Evolutionary conservation across 2,888 invertebrate genomes (phyloP), one percentile per base, ranked within the genome.

Genomic region (Agrypnus murinus): DNA sequence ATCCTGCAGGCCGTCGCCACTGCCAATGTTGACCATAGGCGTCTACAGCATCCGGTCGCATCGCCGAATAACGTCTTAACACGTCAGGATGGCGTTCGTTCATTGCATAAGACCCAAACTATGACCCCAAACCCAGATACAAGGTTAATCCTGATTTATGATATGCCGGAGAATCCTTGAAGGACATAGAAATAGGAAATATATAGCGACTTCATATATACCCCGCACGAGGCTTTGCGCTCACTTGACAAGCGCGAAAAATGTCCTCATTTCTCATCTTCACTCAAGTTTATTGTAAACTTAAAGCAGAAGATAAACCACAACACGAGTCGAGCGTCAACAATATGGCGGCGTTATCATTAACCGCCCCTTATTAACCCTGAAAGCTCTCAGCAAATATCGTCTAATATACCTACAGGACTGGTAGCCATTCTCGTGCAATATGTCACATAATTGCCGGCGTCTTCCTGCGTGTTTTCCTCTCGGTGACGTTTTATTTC

Each of bases 81-180:
- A 74, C 72, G 75, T 75, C 68, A 71, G 60, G 48, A 66, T 60
- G 62, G 60, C 58, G 45, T 69, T 70, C 66, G 63, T 69, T 74
- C 69, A 69, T 72, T 71, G 71, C 58, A 69, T 64, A 64, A 74
- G 73, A 69, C 50, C 66, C 66, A 73, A 74, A 76, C 75, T 79
- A 78, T 78, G 77, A 77, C 77, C 77, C 75, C 71, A 76, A 74
- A 76, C 74, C 65, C 77, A 77, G 79, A 78, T 80, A 77, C 77
- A 78, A 78, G 78, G 77, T 80, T 81, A 82, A 82, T 82, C 81
- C 79, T 82, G 82, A 82, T 81, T 81, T 82, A 82, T 81, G 80
- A 80, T 79, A 78, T 78, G 75, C 78, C 73, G 75, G 78, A 73
- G 77, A 77, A 77, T 79, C 75, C 78, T 75, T 78, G 80, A 79